phyloP scores from a whole-genome alignment of 2,888 invertebrate genomes.

The Ommatoiulus sabulosus region DNA sequence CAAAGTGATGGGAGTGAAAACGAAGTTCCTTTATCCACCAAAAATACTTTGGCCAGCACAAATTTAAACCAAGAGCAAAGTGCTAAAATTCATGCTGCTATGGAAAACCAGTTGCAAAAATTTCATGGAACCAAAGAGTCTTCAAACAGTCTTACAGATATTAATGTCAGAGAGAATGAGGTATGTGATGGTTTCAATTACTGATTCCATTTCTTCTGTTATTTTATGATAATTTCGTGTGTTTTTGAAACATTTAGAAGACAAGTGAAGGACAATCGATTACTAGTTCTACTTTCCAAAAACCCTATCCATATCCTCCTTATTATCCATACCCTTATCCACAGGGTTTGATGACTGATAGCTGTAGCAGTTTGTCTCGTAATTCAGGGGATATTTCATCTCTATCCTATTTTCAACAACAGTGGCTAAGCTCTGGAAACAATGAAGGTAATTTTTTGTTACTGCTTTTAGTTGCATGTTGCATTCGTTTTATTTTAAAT shows the following conservation, averaged over 20 bases:
- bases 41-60: not conserved
- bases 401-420: not conserved
- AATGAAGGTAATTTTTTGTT: not conserved
- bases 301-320: slow-evolving; percentile 51
- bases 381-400: not conserved
- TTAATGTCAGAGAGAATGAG: not conserved
- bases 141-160: not conserved
- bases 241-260: not conserved
- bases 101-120: slow-evolving; percentile 54
- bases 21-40: not conserved
- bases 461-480: too few relatives aligned
- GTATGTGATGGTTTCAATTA: not conserved
- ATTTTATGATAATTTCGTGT: not conserved
- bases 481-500: too few relatives aligned
- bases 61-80: slow-evolving; percentile 42
- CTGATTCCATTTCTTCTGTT: not conserved
- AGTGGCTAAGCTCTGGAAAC: not conserved
- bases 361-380: not conserved
- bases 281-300: slow-evolving; percentile 23
- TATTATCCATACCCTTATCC: slow-evolving; percentile 56
- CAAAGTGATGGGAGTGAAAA: not conserved
- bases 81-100: slow-evolving; percentile 17
- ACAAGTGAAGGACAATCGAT: not conserved
- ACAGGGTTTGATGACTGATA: not conserved
- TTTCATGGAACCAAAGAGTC: slow-evolving; percentile 32